Percentiles rank a stretch among this genome's conserved stretches.
Evolutionary conservation across 2,113 vertebrate species (phyloP).

Genomic region (Gymnocephalus cernua): DNA sequence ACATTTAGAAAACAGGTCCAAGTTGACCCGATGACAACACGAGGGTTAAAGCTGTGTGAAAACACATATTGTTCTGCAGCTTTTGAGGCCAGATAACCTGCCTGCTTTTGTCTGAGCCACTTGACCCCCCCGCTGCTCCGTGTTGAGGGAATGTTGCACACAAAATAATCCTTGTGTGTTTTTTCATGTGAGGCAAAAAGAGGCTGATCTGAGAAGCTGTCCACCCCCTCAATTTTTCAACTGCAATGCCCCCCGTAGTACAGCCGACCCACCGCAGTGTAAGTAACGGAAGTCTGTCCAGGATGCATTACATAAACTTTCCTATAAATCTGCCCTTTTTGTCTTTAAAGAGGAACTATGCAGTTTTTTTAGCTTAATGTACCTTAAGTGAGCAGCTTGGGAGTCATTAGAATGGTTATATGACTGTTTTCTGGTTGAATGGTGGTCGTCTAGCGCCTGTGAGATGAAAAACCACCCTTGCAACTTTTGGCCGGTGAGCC

Average conservation of each 20-base stretch:
- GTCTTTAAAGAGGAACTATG: too few species aligned
- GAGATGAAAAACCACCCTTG: too few species aligned
- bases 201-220: background rate
- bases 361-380: too few species aligned
- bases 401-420: too few species aligned
- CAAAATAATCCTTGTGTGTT: conserved; percentile 1
- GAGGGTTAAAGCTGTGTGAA: background rate
- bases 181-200: background rate
- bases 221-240: background rate
- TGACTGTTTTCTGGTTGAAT: too few species aligned
- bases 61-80: background rate
- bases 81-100: background rate
- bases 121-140: too few species aligned
- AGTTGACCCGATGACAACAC: too few species aligned
- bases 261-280: background rate
- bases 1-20: too few species aligned
- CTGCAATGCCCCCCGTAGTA: too few species aligned
- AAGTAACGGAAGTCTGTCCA: background rate
- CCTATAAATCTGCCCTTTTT: background rate
- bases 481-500: too few species aligned
- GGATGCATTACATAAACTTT: background rate
- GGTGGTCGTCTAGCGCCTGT: too few species aligned
- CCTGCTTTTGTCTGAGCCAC: background rate
- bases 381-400: too few species aligned
- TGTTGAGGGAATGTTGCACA: background rate